These are phyloP conservation scores for Cryptotermes secundus DNA, from an alignment of 1,140 invertebrate species.

Conservation along the genomic window DNA sequence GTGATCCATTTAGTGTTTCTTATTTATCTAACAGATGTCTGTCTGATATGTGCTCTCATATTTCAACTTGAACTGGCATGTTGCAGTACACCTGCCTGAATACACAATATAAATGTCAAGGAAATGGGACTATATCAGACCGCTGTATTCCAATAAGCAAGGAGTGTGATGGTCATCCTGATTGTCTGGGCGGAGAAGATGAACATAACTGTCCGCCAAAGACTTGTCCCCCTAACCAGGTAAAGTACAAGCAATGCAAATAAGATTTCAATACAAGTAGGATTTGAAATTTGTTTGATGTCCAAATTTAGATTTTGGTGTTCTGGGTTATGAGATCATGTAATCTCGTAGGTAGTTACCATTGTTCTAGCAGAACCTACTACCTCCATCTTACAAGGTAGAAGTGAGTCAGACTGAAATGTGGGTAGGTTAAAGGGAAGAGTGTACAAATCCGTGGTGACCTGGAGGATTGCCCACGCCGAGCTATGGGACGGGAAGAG, in stretches of 20 bases:
- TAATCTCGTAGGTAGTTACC: too few species aligned
- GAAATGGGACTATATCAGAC: conserved; percentile 43
- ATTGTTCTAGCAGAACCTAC: too few species aligned
- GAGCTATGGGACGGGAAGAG: too few species aligned
- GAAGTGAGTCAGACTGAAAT: too few species aligned
- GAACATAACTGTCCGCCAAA: conserved; percentile 64
- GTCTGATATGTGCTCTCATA: not conserved
- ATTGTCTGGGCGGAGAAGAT: conserved; percentile 62
- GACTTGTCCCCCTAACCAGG: conserved; percentile 60
- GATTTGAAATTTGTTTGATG: not conserved
- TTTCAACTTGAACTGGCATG: not conserved
- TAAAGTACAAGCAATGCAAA: too few species aligned
- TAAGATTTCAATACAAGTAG: not conserved
- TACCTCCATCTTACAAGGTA: too few species aligned
- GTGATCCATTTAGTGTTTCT: too few species aligned
- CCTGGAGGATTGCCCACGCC: too few species aligned
- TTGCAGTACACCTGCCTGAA: conserved; percentile 51
- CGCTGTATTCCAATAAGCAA: conserved; percentile 53
- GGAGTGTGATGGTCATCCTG: conserved; percentile 49
- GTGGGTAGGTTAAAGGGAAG: too few species aligned
- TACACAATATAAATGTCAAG: conserved; percentile 54
- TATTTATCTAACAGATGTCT: too few species aligned
- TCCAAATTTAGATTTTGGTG: not conserved
- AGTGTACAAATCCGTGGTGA: too few species aligned
- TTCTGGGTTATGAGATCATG: too few species aligned